These are phyloP conservation scores for Xestoiulus laeticollis DNA, from an alignment of 2,888 invertebrate genomes.

Conservation along the genomic window DNA sequence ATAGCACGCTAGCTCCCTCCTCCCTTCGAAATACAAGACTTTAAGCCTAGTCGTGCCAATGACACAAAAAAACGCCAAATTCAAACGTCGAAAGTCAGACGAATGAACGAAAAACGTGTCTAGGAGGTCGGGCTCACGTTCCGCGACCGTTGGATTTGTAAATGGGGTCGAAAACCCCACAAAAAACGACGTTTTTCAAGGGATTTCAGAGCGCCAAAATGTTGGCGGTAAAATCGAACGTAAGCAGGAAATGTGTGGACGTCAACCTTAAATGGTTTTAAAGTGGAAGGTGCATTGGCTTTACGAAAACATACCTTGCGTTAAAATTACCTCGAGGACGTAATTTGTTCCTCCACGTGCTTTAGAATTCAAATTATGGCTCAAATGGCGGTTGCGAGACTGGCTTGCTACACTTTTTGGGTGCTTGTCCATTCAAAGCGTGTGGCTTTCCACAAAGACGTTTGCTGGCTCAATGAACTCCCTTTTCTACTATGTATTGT, in stretches of 20 bases:
- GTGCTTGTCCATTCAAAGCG: no score
- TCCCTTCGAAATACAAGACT: not conserved
- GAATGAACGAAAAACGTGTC: not conserved
- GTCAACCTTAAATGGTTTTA: not conserved
- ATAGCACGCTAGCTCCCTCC: not conserved
- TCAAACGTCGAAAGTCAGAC: no score
- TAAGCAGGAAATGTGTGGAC: not conserved
- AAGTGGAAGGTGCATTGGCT: not conserved
- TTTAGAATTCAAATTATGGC: no score
- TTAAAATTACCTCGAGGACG: no score
- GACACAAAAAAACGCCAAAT: not conserved
- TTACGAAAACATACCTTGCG: no score
- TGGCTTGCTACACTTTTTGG: no score
- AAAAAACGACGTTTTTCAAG: not conserved
- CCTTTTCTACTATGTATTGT: no score
- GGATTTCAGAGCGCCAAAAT: not conserved
- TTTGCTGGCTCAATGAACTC: no score
- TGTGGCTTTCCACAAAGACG: no score
- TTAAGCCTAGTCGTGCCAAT: not conserved
- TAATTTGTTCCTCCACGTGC: no score
- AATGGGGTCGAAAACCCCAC: not conserved
- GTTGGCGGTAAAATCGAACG: conserved; percentile 12
- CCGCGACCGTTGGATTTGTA: not conserved
- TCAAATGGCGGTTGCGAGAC: no score
- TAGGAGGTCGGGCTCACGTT: not conserved